phyloP scores from a whole-genome alignment of 2,888 invertebrate species.

The Tachina fera region DNA sequence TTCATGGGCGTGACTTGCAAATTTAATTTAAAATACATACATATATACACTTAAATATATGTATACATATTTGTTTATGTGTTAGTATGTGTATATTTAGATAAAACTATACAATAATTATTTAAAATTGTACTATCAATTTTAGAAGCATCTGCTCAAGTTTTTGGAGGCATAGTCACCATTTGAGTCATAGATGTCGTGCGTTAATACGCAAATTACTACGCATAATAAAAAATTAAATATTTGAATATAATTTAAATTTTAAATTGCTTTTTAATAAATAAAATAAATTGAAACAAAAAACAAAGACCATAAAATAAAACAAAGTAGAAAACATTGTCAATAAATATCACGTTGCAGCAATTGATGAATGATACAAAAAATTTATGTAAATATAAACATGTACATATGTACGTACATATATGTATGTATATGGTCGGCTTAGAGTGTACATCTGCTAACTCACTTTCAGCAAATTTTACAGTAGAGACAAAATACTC shows the following conservation, averaged over 20 bases:
- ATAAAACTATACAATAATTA: background rate
- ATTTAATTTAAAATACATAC: too few relatives aligned
- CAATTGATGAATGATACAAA: slow-evolving; percentile 52
- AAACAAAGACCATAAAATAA: slow-evolving; percentile 21
- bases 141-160: slow-evolving; percentile 3
- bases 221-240: slow-evolving; percentile 42
- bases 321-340: slow-evolving; percentile 34
- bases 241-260: slow-evolving; percentile 9
- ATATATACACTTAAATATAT: too few relatives aligned
- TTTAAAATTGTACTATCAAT: slow-evolving; percentile 1
- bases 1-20: too few relatives aligned
- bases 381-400: background rate
- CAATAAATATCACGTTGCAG: slow-evolving; percentile 58
- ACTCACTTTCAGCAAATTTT: too few relatives aligned
- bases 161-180: background rate
- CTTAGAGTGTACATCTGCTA: too few relatives aligned
- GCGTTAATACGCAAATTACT: slow-evolving; percentile 20
- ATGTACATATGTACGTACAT: too few relatives aligned
- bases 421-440: too few relatives aligned
- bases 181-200: slow-evolving; percentile 2
- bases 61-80: too few relatives aligned
- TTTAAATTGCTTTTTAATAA: slow-evolving; percentile 21
- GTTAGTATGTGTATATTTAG: too few relatives aligned
- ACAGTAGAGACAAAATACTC: too few relatives aligned
- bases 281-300: slow-evolving; percentile 15